Conservation (phyloP, 2,888 invertebrate genomes). For the Drosophila borborema region DNA sequence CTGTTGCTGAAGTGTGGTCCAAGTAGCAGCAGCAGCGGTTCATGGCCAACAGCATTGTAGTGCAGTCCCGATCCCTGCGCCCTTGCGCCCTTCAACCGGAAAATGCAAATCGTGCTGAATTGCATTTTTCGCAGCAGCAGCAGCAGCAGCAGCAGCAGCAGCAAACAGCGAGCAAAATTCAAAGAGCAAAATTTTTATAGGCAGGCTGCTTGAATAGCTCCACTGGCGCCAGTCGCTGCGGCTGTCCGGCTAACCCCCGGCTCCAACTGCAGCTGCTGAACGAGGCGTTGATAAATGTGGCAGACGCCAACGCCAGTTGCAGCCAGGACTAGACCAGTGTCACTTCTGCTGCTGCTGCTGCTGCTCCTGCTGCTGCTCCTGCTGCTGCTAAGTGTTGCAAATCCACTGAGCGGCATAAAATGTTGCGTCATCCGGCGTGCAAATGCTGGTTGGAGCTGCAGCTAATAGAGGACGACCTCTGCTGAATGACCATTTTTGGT, state of each 20-base stretch:
- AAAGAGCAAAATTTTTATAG: slow-evolving; percentile 65
- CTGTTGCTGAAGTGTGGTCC: slow-evolving; percentile 41
- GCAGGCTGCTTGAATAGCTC: slow-evolving; percentile 58
- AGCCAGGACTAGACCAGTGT: slow-evolving; percentile 19
- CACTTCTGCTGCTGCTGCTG: slow-evolving; percentile 31
- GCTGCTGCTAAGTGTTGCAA: slow-evolving; percentile 72
- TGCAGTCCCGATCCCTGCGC: neutral
- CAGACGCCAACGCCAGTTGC: slow-evolving; percentile 52
- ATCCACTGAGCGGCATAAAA: slow-evolving; percentile 79
- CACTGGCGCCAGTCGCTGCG: slow-evolving; percentile 37
- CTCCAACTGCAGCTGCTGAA: slow-evolving; percentile 37
- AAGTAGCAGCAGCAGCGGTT: slow-evolving; percentile 24
- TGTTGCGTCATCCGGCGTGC: slow-evolving; percentile 71
- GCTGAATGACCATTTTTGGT: slow-evolving; percentile 33
- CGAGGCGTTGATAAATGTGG: slow-evolving; percentile 78
- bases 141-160: neutral
- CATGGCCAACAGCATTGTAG: slow-evolving; percentile 19
- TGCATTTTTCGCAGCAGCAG: slow-evolving; percentile 63
- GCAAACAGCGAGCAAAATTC: slow-evolving; percentile 45
- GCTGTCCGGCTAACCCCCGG: slow-evolving; percentile 1
- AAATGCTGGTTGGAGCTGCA: slow-evolving; percentile 58
- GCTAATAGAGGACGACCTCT: slow-evolving; percentile 68
- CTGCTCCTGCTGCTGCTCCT: slow-evolving; percentile 16
- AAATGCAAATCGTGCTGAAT: slow-evolving; percentile 78
- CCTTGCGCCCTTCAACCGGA: slow-evolving; percentile 8